Evolutionary conservation across 2,888 invertebrate species (phyloP), one percentile per base, ranked within the genome.

Genomic region (Callinectes sapidus): DNA sequence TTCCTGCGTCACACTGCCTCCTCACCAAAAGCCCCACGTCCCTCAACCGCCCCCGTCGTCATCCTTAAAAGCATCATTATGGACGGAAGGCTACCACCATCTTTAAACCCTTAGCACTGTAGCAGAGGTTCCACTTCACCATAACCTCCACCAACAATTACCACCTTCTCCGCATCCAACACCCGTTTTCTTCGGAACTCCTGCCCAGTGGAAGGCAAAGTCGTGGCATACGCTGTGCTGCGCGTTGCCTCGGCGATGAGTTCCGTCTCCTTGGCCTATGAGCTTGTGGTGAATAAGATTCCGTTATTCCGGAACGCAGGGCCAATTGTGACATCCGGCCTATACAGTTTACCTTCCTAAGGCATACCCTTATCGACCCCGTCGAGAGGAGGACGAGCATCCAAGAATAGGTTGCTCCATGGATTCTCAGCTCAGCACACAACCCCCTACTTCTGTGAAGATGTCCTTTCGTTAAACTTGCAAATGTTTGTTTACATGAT

Each of bases 171-270:
- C 81, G 35, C 81, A 32, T 28, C 18, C 81, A 81, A 14, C 81
- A 81, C 81, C 81, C 81, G 81, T 81, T 81, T 81, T 81, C 81
- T 81, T 81, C 81, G 81, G 81, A 81, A 35, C 81, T 35, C 2
- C 77, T 81, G 81, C 35, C 81, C 81, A 81, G 81, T 81, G n/a
- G 71, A 71, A 28, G 71, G 71, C 28, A 28, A 71, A 71, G 71
- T 28, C 71, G 71, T 23, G 71, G 28, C 28, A 71, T 71, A 28
- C n/a, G 71, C 28, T 71, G 28, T 28, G 71, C 71, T n/a, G 71
- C 28, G n/a, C 71, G 71, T 28, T 71, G 71, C 71, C n/a, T 71
- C n/a, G 71, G 71, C 71, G 71, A 71, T 28, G 28, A 71, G 28
- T 28, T 71, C n/a, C 71, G 28, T 71, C 71, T 71, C 71, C 28